These are phyloP conservation scores for Drosophila neonasuta DNA, from an alignment of 2,888 invertebrate genomes.

Conservation along the genomic window DNA sequence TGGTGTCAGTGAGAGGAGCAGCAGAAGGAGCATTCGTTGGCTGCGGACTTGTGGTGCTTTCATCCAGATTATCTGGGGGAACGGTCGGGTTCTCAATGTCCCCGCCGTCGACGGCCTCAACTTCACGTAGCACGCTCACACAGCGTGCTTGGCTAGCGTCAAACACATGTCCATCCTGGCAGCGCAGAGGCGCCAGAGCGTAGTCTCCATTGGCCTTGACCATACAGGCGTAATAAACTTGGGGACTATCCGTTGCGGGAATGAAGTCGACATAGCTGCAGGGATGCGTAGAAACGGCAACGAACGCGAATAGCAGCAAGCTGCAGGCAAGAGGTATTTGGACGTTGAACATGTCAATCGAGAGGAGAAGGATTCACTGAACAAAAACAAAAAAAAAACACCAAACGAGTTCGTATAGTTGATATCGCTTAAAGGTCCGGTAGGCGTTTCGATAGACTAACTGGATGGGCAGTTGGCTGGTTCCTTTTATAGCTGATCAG, in stretches of 20 bases:
- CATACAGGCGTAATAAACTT: constrained; percentile 61
- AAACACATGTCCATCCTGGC: constrained; percentile 56
- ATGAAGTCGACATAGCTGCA: constrained; percentile 57
- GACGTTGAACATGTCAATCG: constrained; percentile 30
- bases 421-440: constrained; percentile 38
- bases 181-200: constrained; percentile 46
- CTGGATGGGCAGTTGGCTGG: constrained; percentile 37
- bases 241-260: constrained; percentile 50
- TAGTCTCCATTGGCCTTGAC: constrained; percentile 48
- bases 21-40: background rate
- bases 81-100: constrained; percentile 65
- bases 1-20: background rate
- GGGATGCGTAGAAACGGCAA: constrained; percentile 19
- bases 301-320: constrained; percentile 17
- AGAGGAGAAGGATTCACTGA: background rate
- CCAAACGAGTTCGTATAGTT: background rate
- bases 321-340: constrained; percentile 31
- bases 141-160: constrained; percentile 44
- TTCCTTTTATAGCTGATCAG: constrained; percentile 68
- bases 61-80: constrained; percentile 43
- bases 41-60: constrained; percentile 9
- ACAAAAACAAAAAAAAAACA: background rate
- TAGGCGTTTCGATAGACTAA: constrained; percentile 65
- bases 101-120: constrained; percentile 37
- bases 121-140: constrained; percentile 13